A percentile compares a stretch with the other conserved stretches of the same genome.
phyloP scores from a whole-genome alignment of 2,113 vertebrate genomes.

The Theristicus caerulescens region DNA sequence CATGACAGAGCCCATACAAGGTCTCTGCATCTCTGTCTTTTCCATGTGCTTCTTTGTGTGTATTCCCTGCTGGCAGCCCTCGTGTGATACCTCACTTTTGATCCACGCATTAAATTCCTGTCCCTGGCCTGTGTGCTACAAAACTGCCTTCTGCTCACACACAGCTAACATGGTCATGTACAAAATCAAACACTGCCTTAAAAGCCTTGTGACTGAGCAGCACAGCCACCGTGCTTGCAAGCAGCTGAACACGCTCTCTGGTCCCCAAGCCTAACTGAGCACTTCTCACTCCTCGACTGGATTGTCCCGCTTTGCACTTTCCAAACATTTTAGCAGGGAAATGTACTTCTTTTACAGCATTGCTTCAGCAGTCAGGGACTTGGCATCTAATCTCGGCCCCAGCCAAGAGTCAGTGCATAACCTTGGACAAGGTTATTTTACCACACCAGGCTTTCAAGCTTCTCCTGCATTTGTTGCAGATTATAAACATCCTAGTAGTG shows the following conservation, averaged over 20 bases:
- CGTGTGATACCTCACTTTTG: neutral
- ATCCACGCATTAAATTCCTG: neutral
- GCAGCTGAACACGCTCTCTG: neutral
- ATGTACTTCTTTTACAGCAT: neutral
- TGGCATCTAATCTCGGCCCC: neutral
- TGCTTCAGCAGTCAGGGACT: neutral
- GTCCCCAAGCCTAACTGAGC: neutral
- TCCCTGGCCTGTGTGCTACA: neutral
- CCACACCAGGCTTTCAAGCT: neutral
- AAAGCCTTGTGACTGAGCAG: neutral
- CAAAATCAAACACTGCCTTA: neutral
- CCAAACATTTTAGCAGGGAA: neutral
- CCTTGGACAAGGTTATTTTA: slow-evolving; percentile 4
- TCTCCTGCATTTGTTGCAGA: neutral
- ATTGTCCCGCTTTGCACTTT: neutral
- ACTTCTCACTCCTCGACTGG: neutral
- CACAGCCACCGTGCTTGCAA: accelerated
- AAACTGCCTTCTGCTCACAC: neutral
- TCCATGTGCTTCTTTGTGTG: neutral
- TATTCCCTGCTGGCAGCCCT: neutral
- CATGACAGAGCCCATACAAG: neutral
- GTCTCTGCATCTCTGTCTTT: neutral
- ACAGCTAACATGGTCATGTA: neutral
- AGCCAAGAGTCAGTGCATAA: neutral
- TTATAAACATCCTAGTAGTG: neutral